Conservation (phyloP, 37 sponge, comb jelly and placozoan genomes). For the Beroe forskalii region DNA sequence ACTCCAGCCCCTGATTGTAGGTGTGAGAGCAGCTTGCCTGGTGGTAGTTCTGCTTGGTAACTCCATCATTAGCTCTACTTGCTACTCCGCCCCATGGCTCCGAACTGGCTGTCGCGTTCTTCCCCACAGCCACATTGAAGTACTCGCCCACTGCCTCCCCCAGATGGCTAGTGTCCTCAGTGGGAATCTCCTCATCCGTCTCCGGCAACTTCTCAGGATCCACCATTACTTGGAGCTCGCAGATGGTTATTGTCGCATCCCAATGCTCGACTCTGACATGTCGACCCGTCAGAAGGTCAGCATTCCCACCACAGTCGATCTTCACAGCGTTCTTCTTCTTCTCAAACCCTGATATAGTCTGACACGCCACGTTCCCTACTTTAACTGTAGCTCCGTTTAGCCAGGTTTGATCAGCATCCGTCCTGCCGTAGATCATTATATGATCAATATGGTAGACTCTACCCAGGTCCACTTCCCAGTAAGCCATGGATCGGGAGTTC, state of each 20-base stretch:
- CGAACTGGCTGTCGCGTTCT: background rate
- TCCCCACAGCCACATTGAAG: slow-evolving; percentile 30
- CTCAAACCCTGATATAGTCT: background rate
- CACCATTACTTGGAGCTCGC: slow-evolving; percentile 4
- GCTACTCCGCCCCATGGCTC: slow-evolving; percentile 6
- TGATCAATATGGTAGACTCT: slow-evolving; percentile 10
- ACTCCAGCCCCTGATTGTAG: background rate
- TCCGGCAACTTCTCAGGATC: background rate
- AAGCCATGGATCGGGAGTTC: slow-evolving; percentile 18
- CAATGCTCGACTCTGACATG: background rate
- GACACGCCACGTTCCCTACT: background rate
- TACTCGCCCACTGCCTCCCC: background rate
- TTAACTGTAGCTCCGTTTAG: slow-evolving; percentile 36
- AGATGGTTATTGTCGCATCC: background rate
- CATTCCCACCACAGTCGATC: background rate
- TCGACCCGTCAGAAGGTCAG: background rate
- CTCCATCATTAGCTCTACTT: background rate
- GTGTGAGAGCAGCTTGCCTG: slow-evolving; percentile 10
- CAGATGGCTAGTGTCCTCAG: background rate
- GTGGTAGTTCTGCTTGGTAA: background rate
- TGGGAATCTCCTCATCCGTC: background rate
- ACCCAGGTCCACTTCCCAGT: slow-evolving; percentile 40
- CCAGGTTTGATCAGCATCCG: background rate
- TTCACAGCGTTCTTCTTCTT: background rate
- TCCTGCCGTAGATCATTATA: slow-evolving; percentile 4